Percentiles rank a stretch among this genome's conserved stretches.
phyloP scores from a whole-genome alignment of 1,140 invertebrate species.

The Coenobita brevimanus region DNA sequence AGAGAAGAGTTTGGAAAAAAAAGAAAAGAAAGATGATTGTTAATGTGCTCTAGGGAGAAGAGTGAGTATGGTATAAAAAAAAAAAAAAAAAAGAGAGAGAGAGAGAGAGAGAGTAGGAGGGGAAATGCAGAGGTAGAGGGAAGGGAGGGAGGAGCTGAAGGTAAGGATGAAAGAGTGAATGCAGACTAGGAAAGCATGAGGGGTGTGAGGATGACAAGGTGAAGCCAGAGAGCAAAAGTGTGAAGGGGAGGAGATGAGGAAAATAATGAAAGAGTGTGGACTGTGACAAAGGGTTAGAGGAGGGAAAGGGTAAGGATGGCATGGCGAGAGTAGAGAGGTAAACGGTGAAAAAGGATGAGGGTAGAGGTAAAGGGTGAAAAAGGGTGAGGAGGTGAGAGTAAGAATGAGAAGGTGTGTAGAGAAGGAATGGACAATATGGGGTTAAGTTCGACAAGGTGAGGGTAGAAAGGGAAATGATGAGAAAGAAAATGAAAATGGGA shows the following conservation, averaged over 20 bases:
- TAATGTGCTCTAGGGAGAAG: too few species aligned
- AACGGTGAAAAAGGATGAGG: too few species aligned
- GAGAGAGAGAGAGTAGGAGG: not conserved
- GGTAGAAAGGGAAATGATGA: too few species aligned
- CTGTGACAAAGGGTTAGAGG: slow-evolving; percentile 4
- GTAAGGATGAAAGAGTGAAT: not conserved
- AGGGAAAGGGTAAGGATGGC: not conserved
- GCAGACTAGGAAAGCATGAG: too few species aligned
- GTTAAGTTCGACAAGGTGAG: too few species aligned
- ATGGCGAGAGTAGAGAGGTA: not conserved
- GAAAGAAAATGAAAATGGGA: too few species aligned
- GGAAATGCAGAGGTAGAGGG: not conserved
- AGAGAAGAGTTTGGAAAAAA: not conserved
- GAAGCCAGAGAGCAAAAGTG: too few species aligned
- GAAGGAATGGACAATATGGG: too few species aligned
- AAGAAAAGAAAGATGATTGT: too few species aligned
- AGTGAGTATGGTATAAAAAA: too few species aligned
- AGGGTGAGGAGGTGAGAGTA: not conserved
- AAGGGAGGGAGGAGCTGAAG: not conserved
- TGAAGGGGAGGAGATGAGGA: slow-evolving; percentile 1
- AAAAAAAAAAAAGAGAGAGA: not conserved
- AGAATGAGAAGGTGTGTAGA: not conserved
- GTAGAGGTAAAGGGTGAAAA: not conserved
- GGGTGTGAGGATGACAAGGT: not conserved
- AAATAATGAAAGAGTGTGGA: not conserved